Conservation (phyloP, 2,888 invertebrate species). For the Apamea anceps region DNA sequence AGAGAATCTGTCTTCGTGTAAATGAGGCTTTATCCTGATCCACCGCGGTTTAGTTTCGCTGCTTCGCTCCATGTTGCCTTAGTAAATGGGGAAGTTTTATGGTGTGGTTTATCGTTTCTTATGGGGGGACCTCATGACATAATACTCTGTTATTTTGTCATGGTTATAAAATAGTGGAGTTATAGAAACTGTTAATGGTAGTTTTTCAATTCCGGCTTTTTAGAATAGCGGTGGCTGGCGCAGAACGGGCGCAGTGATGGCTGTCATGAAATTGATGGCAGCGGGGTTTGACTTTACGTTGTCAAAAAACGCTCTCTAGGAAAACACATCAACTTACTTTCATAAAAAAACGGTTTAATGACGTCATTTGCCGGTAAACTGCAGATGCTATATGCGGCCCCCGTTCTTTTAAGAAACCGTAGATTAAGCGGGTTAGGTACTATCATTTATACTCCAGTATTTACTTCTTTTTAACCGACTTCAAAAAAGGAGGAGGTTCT, state of each 20-base stretch:
- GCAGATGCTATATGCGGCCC: neutral
- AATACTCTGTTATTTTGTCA: constrained; percentile 26
- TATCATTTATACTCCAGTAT: neutral
- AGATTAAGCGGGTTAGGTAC: too few species aligned
- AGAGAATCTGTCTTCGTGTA: neutral
- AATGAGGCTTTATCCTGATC: constrained; percentile 57
- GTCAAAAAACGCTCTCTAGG: neutral
- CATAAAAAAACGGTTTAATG: neutral
- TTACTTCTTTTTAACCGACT: too few species aligned
- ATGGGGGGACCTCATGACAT: constrained; percentile 31
- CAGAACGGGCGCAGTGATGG: neutral
- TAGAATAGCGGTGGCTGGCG: neutral
- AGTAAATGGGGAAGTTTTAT: constrained; percentile 61
- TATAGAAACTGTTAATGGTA: constrained; percentile 7
- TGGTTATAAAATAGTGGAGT: constrained; percentile 22
- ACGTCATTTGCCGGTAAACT: neutral
- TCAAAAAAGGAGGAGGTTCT: too few species aligned
- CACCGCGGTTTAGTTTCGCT: constrained; percentile 70
- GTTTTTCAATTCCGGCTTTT: neutral
- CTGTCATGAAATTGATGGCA: neutral
- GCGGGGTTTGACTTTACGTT: too few species aligned
- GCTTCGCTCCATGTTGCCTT: constrained; percentile 67
- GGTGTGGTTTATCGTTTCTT: constrained; percentile 44
- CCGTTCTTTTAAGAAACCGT: neutral
- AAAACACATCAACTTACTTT: neutral